Evolutionary conservation across 2,888 invertebrate species (phyloP).

Genomic region (Hemithea aestivaria): DNA sequence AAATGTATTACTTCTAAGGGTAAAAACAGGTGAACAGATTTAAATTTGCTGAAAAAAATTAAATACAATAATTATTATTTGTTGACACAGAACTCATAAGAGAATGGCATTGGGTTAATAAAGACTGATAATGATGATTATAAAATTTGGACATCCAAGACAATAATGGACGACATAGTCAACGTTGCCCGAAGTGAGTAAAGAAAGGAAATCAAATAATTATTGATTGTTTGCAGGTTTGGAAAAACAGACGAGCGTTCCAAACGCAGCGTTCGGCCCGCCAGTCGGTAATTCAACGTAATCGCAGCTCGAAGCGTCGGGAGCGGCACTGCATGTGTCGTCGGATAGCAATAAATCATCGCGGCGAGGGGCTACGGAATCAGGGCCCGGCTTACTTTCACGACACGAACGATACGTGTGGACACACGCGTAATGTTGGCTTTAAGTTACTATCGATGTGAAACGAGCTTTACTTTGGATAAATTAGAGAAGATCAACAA

Average conservation of each 20-base stretch:
- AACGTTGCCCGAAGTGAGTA: too few relatives aligned
- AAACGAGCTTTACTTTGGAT: conserved; percentile 17
- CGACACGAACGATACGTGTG: conserved; percentile 40
- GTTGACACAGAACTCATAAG: too few relatives aligned
- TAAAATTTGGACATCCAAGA: too few relatives aligned
- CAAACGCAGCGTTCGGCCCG: conserved; percentile 40
- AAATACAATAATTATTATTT: too few relatives aligned
- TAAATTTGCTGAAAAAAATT: too few relatives aligned
- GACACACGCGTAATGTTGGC: conserved; percentile 37
- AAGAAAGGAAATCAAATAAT: too few relatives aligned
- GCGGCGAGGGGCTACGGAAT: conserved; percentile 50
- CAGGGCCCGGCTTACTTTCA: conserved; percentile 66
- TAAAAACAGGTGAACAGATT: too few relatives aligned
- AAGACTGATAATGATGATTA: not conserved
- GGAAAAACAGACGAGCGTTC: conserved; percentile 31
- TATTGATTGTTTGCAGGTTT: too few relatives aligned
- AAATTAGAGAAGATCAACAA: too few relatives aligned
- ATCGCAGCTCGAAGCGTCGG: conserved; percentile 62
- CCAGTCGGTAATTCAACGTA: conserved; percentile 37
- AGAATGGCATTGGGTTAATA: too few relatives aligned
- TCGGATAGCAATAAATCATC: conserved; percentile 69
- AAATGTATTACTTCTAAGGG: too few relatives aligned
- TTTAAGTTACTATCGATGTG: conserved; percentile 18
- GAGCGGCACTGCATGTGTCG: conserved; percentile 76
- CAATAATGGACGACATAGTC: too few relatives aligned